These are phyloP conservation scores for Tetramorium simillimum DNA, from an alignment of 1,140 invertebrate species.

Conservation along the genomic window DNA sequence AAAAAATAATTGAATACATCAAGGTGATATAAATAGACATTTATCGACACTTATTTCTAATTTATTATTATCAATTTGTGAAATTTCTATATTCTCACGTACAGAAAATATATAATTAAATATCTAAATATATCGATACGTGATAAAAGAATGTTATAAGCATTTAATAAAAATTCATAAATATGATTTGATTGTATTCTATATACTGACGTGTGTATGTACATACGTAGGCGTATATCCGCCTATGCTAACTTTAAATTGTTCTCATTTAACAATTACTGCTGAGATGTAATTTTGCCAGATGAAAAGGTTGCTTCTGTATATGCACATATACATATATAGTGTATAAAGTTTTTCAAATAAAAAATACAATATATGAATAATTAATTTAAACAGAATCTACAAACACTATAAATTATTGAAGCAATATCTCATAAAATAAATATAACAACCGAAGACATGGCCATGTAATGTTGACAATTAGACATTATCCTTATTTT, in stretches of 20 bases:
- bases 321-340: neutral
- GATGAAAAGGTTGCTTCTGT: no score
- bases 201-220: no score
- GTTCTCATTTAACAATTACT: neutral
- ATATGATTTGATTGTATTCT: neutral
- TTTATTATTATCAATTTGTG: neutral
- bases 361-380: constrained; percentile 3
- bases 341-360: neutral
- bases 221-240: no score
- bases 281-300: neutral
- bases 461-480: constrained; percentile 71
- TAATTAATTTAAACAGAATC: constrained; percentile 26
- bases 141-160: no score
- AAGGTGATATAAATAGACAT: neutral
- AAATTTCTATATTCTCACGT: neutral
- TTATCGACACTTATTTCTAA: neutral
- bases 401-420: constrained; percentile 43
- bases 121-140: no score
- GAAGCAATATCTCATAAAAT: constrained; percentile 72
- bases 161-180: neutral
- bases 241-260: neutral
- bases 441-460: constrained; percentile 77
- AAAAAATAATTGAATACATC: neutral
- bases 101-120: no score
- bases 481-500: constrained; percentile 44